Percentiles rank a stretch among this genome's conserved stretches.
Conservation (phyloP, 2,888 invertebrate genomes). For the Drosophila meridiana region DNA sequence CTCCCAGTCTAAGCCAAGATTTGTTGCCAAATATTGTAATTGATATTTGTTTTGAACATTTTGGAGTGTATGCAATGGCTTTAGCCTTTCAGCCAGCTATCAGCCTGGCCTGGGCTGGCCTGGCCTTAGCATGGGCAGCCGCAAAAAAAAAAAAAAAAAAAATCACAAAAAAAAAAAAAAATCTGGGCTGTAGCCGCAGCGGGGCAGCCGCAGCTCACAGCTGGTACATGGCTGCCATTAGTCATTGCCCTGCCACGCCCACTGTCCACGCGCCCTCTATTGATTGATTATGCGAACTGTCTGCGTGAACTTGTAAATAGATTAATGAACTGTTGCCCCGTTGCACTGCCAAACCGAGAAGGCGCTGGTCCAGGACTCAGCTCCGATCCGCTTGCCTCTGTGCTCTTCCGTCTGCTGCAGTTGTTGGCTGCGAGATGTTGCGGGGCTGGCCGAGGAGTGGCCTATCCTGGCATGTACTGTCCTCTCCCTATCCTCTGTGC, state of each 20-base stretch:
- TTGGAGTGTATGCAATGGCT: background rate
- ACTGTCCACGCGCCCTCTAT: conserved; percentile 57
- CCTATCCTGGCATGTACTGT: background rate
- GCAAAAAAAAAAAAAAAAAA: conserved; percentile 3
- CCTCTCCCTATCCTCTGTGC: no score
- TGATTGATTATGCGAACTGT: conserved; percentile 82
- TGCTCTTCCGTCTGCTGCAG: conserved; percentile 40
- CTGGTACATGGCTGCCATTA: conserved; percentile 53
- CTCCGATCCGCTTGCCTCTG: background rate
- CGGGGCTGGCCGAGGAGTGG: background rate
- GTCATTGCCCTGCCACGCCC: conserved; percentile 57
- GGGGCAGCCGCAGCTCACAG: conserved; percentile 24
- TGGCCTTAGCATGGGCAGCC: conserved; percentile 1
- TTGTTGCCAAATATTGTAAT: conserved; percentile 9
- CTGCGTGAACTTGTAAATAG: conserved; percentile 81
- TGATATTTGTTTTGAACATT: conserved; percentile 9
- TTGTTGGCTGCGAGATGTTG: conserved; percentile 8
- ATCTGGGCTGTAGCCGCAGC: conserved; percentile 13
- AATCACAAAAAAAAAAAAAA: background rate
- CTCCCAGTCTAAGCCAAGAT: background rate
- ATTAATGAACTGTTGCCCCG: conserved; percentile 81
- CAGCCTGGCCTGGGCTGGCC: background rate
- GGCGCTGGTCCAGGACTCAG: background rate
- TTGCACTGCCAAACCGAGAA: conserved; percentile 40
- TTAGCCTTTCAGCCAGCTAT: background rate